Evolutionary conservation across 2,888 invertebrate genomes (phyloP), one percentile per base, ranked within the genome.

Genomic region (Agriopis marginaria): DNA sequence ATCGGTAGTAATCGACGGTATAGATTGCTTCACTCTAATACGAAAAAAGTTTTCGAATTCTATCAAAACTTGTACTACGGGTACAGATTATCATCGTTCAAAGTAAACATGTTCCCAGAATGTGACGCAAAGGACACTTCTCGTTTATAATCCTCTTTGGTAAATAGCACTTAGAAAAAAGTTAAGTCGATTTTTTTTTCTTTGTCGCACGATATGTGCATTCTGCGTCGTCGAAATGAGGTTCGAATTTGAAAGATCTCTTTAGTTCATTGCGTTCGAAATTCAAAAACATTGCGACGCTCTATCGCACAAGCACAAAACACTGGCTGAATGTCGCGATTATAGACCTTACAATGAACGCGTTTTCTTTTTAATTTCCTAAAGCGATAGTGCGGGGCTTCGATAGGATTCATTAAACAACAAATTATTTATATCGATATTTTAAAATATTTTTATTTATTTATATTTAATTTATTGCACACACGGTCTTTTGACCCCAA

Each of bases 271-370:
- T 79, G 54, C 75, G 70, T 77, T 79, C 77, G 75, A 75, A 82
- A 84, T 75, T 77, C 76, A 74, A 74, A 82, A 85, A 86, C 83
- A 86, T 77, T 75, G 80, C 66, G 68, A 78, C 77, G 85, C 76
- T 79, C 79, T 79, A 72, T 74, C 81, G 82, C 82, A 83, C 81
- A 72, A 68, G 72, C 68, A 81, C 74, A 79, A 79, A 74, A 70
- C 73, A 68, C 67, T 70, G 73, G 74, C 64, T 42, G 66, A 72
- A 68, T 72, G 68, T 74, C 70, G 68, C 67, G 63, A 75, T 73
- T 72, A 32, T 32, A 32, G 32, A 32, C 32, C 5, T 4, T 32
- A 66, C 73, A 72, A 73, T 77, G 79, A 76, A 74, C 71, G 67
- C 61, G 70, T 75, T 77, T 77, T 72, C 63, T 73, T 75, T 78